These are phyloP conservation scores for Hypotaenidia okinawae DNA, from an alignment of 2,797 vertebrate genomes.

Conservation along the genomic window DNA sequence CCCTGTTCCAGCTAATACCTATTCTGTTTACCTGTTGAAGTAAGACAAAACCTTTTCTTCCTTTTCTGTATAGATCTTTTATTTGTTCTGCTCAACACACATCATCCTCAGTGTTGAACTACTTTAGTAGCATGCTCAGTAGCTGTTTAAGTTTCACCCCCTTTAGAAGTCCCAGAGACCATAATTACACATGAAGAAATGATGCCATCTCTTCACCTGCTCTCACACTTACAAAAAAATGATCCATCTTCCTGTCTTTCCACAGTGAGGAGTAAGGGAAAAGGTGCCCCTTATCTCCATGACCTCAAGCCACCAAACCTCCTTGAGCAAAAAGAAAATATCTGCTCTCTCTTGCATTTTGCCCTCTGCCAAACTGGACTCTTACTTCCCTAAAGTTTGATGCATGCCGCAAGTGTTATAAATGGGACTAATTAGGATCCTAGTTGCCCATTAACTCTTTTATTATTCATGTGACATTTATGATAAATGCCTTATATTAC, in stretches of 20 bases:
- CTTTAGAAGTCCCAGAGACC: neutral
- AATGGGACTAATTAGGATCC: conserved; percentile 21
- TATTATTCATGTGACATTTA: conserved; percentile 50
- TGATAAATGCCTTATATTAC: conserved; percentile 17
- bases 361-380: neutral
- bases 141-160: neutral
- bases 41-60: neutral
- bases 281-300: neutral
- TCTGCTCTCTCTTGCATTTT: neutral
- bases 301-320: neutral
- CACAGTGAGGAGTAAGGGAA: neutral
- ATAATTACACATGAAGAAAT: neutral
- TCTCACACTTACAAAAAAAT: neutral
- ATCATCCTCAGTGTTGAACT: neutral
- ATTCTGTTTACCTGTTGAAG: neutral
- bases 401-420: neutral
- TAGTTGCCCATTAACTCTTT: conserved; percentile 26
- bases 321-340: neutral
- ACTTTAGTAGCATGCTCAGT: neutral
- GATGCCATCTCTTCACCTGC: neutral
- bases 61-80: neutral
- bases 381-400: neutral
- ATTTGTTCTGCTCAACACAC: neutral
- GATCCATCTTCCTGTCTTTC: neutral
- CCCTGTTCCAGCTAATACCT: neutral